Evolutionary conservation across 2,888 invertebrate species (phyloP).

Genomic region (Antheraea yamamai): DNA sequence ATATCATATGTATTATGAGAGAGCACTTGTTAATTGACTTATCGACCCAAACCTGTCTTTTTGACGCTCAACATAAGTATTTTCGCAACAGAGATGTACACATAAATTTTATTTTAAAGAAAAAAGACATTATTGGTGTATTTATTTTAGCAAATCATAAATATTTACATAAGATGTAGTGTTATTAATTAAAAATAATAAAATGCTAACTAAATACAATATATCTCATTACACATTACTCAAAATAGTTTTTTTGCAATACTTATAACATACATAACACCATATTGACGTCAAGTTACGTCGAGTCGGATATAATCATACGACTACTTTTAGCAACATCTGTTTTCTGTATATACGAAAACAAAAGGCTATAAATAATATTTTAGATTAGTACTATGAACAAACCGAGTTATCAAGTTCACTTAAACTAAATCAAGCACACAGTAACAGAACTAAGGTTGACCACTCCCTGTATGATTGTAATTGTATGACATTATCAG

Average conservation of each 20-base stretch:
- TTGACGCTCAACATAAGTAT: no score
- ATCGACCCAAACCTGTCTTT: neutral
- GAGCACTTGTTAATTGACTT: conserved; percentile 18
- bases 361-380: conserved; percentile 10
- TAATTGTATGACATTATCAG: conserved; percentile 9
- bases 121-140: neutral
- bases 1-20: conserved; percentile 28
- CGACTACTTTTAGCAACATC: neutral
- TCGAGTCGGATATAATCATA: neutral
- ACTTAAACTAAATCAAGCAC: neutral
- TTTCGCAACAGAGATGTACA: no score
- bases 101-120: no score
- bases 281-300: no score
- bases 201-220: neutral
- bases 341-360: conserved; percentile 14
- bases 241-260: neutral
- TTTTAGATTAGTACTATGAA: conserved; percentile 2
- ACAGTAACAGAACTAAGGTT: neutral
- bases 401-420: neutral
- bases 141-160: neutral
- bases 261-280: no score
- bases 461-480: conserved; percentile 6
- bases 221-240: neutral
- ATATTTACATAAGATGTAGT: neutral
- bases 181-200: no score